phyloP scores from a whole-genome alignment of 2,797 vertebrate species.

The Characodon lateralis region DNA sequence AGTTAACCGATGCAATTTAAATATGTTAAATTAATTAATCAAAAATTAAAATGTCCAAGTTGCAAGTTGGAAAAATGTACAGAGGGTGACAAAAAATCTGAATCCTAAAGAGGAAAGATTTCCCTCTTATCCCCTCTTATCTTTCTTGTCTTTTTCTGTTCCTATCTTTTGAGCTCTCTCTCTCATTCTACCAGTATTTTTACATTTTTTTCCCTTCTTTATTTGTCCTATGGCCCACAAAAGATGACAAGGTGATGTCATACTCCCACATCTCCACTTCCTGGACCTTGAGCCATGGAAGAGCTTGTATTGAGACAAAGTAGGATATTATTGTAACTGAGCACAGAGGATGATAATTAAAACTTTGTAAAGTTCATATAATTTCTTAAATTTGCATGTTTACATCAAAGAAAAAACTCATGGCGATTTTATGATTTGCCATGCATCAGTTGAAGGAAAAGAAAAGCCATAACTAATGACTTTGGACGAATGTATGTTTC shows the following conservation, averaged over 20 bases:
- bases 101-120: too few species aligned
- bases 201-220: slow-evolving; percentile 29
- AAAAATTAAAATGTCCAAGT: background rate
- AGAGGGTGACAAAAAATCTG: too few species aligned
- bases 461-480: background rate
- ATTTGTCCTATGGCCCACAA: slow-evolving; percentile 62
- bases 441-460: background rate
- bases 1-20: background rate
- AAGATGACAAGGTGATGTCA: slow-evolving; percentile 83
- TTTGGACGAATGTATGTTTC: background rate
- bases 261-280: slow-evolving; percentile 79
- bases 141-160: background rate
- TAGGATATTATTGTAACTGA: background rate
- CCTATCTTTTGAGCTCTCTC: background rate
- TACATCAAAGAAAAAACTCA: background rate
- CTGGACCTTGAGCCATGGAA: slow-evolving; percentile 64
- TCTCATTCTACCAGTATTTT: slow-evolving; percentile 12
- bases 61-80: too few species aligned
- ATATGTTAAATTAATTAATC: background rate
- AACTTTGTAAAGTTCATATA: background rate
- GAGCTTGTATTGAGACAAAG: slow-evolving; percentile 20
- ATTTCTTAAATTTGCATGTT: background rate
- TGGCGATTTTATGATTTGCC: background rate
- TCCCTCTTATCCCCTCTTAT: too few species aligned
- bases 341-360: background rate